Base-by-base conservation (phyloP, 2,797 vertebrate species). In the Crocidura indochinensis region DNA sequence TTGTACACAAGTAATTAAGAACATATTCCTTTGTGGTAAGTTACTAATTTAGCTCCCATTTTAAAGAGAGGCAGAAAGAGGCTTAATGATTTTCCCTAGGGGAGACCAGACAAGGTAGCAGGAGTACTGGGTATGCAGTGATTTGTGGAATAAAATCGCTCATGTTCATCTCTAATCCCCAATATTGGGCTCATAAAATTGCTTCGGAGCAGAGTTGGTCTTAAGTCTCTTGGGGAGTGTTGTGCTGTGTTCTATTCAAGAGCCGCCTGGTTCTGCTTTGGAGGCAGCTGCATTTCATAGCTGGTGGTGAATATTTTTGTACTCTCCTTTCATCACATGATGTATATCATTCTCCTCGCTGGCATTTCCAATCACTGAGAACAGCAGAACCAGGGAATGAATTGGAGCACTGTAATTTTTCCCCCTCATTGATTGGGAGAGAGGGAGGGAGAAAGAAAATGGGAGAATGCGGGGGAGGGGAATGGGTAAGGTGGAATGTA, bases 21-120 rank as follows among this genome's bases (percentile, higher is more conserved):
- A 95, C 90, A 92, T 75, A 71, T 90, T 89, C 92, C 91, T 97
- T 94, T 91, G 92, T 94, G 91, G 74, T 87, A 84, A 94, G 71
- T 97, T 93, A 84, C 91, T 95, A 95, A 96, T 96, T 96, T 95
- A 94, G 78, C 84, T 95, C 94, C 94, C 95, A 93, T 96, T 97
- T 95, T 95, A 96, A 92, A 88, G 94, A 96, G 91, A 95, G 88
- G 84, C 96, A 94, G 91, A 94, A 90, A 96, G 95, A 95, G 86
- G 81, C 77, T 95, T 96, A 95, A 95, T 94, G 93, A 94, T 92
- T 94, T 84, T 86, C 92, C 94, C 94, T 90, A 72, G 77, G 88
- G 93, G 88, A 95, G 77, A 73, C 56, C 80, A 53, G 76, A 94
- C 83, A 26, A 88, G 94, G 93, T 77, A 94, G 83, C 85, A 94